Percentiles rank a stretch among this genome's conserved stretches.
Conservation (phyloP, 1,140 invertebrate species). For the Drosophila grimshawi region DNA sequence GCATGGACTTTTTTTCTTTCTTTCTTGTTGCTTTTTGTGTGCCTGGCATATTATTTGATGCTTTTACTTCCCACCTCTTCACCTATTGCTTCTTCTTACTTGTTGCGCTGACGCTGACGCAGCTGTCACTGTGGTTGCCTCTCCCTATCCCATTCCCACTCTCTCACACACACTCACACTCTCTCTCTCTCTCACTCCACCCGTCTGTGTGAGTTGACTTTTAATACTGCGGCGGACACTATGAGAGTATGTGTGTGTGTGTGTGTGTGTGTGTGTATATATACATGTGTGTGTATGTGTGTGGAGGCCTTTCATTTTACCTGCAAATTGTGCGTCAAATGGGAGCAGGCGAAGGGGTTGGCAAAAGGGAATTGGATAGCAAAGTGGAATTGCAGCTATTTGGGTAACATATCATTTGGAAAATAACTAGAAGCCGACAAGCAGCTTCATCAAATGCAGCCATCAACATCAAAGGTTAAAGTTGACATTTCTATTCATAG, state of each 20-base stretch:
- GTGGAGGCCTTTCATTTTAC: slow-evolving; percentile 35
- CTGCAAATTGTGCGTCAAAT: slow-evolving; percentile 48
- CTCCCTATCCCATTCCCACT: not conserved
- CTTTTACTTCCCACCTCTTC: slow-evolving; percentile 25
- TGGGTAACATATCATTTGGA: slow-evolving; percentile 22
- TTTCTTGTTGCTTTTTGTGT: slow-evolving; percentile 23
- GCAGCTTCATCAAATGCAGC: not conserved
- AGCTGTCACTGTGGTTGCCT: slow-evolving; percentile 49
- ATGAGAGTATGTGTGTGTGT: not conserved
- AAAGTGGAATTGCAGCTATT: slow-evolving; percentile 20
- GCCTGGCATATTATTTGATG: slow-evolving; percentile 28
- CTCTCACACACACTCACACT: not conserved
- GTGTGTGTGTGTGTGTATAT: not conserved
- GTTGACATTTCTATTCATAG: not conserved
- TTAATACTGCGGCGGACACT: slow-evolving; percentile 11
- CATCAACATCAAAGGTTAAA: slow-evolving; percentile 9
- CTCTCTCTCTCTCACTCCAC: not conserved
- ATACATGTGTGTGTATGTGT: not conserved
- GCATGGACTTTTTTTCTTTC: slow-evolving; percentile 28
- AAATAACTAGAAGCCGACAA: slow-evolving; percentile 9
- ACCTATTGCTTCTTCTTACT: slow-evolving; percentile 62
- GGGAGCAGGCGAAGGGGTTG: slow-evolving; percentile 1
- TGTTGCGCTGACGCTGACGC: slow-evolving; percentile 65
- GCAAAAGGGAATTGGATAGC: slow-evolving; percentile 4
- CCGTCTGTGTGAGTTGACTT: slow-evolving; percentile 14